Evolutionary conservation across 2,888 invertebrate species (phyloP).

Genomic region (Siphlonurus alternatus): DNA sequence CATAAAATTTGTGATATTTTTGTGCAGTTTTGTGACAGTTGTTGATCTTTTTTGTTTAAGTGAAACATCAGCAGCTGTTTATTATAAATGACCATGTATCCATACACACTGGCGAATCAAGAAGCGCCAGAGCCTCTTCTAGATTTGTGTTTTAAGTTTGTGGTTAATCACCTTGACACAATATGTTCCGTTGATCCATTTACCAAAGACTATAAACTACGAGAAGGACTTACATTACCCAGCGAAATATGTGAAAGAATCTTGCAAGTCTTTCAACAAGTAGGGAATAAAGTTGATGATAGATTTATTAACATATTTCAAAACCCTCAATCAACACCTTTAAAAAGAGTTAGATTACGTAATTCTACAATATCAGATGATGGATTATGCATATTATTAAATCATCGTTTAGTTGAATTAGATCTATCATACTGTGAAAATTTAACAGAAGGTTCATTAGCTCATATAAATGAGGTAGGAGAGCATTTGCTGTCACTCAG

Average conservation of each 20-base stretch:
- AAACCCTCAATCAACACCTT: constrained; percentile 44
- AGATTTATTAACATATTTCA: constrained; percentile 52
- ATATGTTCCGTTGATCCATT: constrained; percentile 35
- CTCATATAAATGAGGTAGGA: constrained; percentile 48
- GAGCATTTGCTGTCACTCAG: constrained; percentile 50
- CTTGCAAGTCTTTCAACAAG: constrained; percentile 37
- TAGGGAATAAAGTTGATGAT: constrained; percentile 39
- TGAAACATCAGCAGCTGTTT: too few relatives aligned
- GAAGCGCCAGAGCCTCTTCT: constrained; percentile 39
- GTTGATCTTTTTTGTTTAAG: too few relatives aligned
- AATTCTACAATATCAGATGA: constrained; percentile 54
- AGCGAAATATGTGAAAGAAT: constrained; percentile 55
- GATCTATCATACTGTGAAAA: constrained; percentile 58
- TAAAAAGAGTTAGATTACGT: constrained; percentile 49
- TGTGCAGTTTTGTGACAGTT: too few relatives aligned
- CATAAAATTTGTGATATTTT: too few relatives aligned
- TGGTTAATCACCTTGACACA: constrained; percentile 42
- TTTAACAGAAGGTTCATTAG: constrained; percentile 43
- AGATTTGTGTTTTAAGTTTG: constrained; percentile 43
- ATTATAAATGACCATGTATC: too few relatives aligned
- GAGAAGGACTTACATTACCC: constrained; percentile 45
- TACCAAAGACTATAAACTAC: constrained; percentile 32
- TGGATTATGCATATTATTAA: constrained; percentile 49
- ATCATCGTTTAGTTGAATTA: constrained; percentile 54
- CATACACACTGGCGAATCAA: constrained; percentile 12